These are phyloP conservation scores for Agraylea sexmaculata DNA, from an alignment of 1,140 invertebrate genomes.

Conservation along the genomic window DNA sequence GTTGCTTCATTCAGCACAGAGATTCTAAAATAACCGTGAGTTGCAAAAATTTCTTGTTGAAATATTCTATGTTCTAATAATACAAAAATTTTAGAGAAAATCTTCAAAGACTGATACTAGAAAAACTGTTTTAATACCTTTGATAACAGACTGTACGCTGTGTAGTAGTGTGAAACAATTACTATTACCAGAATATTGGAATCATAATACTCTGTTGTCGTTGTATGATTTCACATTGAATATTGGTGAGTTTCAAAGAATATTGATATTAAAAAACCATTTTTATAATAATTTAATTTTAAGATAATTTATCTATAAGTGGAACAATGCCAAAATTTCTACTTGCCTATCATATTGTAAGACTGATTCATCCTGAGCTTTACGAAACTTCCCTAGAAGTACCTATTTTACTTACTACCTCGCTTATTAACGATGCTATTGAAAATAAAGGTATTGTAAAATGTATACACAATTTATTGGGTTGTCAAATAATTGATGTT, in stretches of 20 bases:
- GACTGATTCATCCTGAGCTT: slow-evolving; percentile 4
- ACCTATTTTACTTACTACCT: slow-evolving; percentile 8
- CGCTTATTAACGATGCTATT: slow-evolving; percentile 15
- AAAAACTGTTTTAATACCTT: too few relatives aligned
- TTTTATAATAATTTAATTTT: slow-evolving; percentile 5
- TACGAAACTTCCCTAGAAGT: slow-evolving; percentile 5
- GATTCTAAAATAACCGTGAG: too few relatives aligned
- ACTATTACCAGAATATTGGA: slow-evolving; percentile 16
- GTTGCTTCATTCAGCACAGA: slow-evolving; percentile 14
- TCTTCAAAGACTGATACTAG: too few relatives aligned
- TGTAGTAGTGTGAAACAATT: slow-evolving; percentile 14
- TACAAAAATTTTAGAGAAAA: too few relatives aligned
- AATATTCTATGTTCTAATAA: too few relatives aligned
- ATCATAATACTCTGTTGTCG: slow-evolving; percentile 2
- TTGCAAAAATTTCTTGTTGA: too few relatives aligned
- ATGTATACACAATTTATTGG: not conserved
- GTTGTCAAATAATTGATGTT: not conserved
- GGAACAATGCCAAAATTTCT: slow-evolving; percentile 14
- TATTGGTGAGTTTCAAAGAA: slow-evolving; percentile 12
- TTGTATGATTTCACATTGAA: slow-evolving; percentile 14
- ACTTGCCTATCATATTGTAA: slow-evolving; percentile 10
- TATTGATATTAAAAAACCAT: not conserved
- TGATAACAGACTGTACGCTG: too few relatives aligned
- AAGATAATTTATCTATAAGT: slow-evolving; percentile 15
- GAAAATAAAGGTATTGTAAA: slow-evolving; percentile 11